phyloP scores from a whole-genome alignment of 1,140 invertebrate species.

The Drosophila virilis region DNA sequence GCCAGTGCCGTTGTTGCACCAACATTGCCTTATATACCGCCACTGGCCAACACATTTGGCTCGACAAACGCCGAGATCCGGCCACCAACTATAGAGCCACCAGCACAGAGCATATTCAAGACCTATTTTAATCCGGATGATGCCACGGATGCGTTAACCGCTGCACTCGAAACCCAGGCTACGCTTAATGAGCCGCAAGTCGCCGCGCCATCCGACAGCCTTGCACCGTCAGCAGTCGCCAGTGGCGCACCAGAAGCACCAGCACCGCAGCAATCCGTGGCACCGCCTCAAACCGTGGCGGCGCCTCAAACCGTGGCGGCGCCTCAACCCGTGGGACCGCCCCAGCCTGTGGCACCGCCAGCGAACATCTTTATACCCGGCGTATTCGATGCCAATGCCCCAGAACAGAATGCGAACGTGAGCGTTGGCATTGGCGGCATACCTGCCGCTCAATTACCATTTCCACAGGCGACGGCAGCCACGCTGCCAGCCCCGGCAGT shows the following conservation, averaged over 20 bases:
- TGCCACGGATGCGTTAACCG: conserved; percentile 61
- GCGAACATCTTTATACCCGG: conserved; percentile 69
- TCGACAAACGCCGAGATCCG: conserved; percentile 57
- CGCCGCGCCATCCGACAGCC: neutral
- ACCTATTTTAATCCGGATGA: conserved; percentile 80
- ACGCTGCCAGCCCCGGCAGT: conserved; percentile 37
- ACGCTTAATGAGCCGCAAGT: conserved; percentile 21
- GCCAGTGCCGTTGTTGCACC: conserved; percentile 79
- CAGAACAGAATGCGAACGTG: conserved; percentile 23
- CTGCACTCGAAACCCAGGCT: conserved; percentile 59
- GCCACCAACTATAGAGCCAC: conserved; percentile 58
- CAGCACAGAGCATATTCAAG: conserved; percentile 75
- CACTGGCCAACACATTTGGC: conserved; percentile 78
- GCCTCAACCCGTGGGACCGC: conserved; percentile 35
- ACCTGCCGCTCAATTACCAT: conserved; percentile 67
- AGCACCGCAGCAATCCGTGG: neutral
- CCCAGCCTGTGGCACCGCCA: conserved; percentile 52
- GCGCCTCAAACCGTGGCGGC: conserved; percentile 7
- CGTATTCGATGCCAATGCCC: conserved; percentile 58
- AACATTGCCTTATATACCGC: conserved; percentile 84
- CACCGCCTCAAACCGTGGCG: conserved; percentile 36
- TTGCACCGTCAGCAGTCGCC: conserved; percentile 7
- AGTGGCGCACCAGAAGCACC: neutral
- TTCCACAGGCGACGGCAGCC: conserved; percentile 66
- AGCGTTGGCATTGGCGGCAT: conserved; percentile 51